Evolutionary conservation across 2,888 invertebrate species (phyloP).

Genomic region (Aethes cnicana): DNA sequence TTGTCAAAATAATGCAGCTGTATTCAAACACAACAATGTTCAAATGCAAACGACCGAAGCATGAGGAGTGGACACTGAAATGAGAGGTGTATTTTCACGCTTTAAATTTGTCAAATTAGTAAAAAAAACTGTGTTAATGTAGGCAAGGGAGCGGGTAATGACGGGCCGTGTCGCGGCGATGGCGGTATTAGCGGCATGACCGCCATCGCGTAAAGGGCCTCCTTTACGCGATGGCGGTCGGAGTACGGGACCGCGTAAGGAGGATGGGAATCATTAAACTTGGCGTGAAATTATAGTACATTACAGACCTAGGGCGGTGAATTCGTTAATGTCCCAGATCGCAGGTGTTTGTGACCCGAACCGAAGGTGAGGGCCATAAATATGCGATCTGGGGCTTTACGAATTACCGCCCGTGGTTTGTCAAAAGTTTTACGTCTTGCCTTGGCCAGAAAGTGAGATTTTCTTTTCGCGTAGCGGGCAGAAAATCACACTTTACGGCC

Average conservation of each 20-base stretch:
- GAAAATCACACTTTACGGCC: no score
- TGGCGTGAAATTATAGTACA: no score
- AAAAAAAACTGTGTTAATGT: conserved; percentile 64
- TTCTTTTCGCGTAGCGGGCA: no score
- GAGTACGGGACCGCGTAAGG: conserved; percentile 70
- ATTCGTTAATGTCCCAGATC: no score
- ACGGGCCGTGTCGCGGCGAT: conserved; percentile 42
- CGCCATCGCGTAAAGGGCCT: conserved; percentile 54
- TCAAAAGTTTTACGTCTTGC: no score
- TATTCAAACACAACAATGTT: neutral
- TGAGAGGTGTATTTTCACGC: conserved; percentile 51
- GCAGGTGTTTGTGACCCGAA: no score
- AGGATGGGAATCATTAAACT: conserved; percentile 28
- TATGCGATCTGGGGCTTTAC: no score
- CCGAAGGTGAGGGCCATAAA: no score
- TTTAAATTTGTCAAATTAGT: conserved; percentile 71
- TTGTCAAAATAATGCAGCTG: no score
- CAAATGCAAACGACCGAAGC: neutral
- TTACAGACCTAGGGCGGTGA: no score
- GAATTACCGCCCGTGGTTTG: no score
- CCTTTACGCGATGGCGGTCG: conserved; percentile 60
- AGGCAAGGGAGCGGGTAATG: conserved; percentile 42
- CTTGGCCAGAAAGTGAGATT: no score
- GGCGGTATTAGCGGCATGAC: conserved; percentile 60
- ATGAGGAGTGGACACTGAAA: conserved; percentile 52